Conservation (phyloP, 2,888 invertebrate species). For the Parnassius apollo region DNA sequence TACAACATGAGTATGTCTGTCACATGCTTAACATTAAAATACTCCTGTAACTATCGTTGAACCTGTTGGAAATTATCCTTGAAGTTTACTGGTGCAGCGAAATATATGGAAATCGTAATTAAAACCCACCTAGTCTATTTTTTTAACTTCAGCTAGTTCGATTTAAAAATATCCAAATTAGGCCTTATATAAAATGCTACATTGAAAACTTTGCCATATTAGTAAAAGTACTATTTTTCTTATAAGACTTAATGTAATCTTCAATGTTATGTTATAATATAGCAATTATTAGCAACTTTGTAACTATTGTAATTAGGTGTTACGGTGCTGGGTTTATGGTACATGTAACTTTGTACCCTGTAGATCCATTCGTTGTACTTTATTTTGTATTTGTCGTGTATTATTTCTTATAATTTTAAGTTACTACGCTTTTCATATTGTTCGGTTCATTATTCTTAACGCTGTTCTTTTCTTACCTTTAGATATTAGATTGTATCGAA, state of each 20-base stretch:
- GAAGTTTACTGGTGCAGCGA: conserved; percentile 19
- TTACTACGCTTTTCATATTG: conserved; percentile 65
- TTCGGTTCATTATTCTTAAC: conserved; percentile 66
- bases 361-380: conserved; percentile 70
- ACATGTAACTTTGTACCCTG: conserved; percentile 71
- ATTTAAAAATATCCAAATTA: conserved; percentile 63
- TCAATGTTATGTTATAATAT: conserved; percentile 60
- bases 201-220: conserved; percentile 82
- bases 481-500: conserved; percentile 36
- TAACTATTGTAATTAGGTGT: conserved; percentile 75
- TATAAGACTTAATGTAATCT: conserved; percentile 72
- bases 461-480: conserved; percentile 36
- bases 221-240: conserved; percentile 77
- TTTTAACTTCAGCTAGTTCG: conserved; percentile 63
- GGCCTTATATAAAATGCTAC: conserved; percentile 70
- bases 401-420: conserved; percentile 64
- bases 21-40: conserved; percentile 22
- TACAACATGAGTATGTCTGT: conserved; percentile 1
- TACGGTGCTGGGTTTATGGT: conserved; percentile 78
- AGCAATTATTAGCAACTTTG: conserved; percentile 66
- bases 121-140: conserved; percentile 79
- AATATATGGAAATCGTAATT: conserved; percentile 36
- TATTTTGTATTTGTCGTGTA: conserved; percentile 70
- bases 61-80: background rate
- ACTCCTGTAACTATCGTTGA: conserved; percentile 15